Conservation (phyloP, 2,113 vertebrate genomes). For the Dendrocopos noguchii region DNA sequence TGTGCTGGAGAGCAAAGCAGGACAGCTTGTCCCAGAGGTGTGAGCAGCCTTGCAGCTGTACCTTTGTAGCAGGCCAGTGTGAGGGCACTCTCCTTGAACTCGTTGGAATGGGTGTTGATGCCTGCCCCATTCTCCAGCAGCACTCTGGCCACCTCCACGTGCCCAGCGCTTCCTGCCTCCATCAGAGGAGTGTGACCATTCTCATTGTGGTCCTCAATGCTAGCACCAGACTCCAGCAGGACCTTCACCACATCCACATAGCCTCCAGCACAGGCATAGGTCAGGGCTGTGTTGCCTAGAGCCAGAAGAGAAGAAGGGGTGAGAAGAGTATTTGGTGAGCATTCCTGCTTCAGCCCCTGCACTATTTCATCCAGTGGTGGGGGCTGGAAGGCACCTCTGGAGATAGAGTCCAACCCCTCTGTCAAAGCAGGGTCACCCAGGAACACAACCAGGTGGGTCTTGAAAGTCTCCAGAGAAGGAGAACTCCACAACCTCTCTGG, state of each 20-base stretch:
- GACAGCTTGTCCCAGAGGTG: too few species aligned
- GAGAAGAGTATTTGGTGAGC: rapidly evolving
- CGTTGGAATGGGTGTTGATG: slow-evolving; percentile 99
- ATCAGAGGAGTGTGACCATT: slow-evolving; percentile 98
- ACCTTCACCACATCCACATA: slow-evolving; percentile 98
- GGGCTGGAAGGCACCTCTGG: too few species aligned
- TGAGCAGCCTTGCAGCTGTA: slow-evolving; percentile 28
- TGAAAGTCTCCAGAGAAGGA: too few species aligned
- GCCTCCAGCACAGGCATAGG: slow-evolving; percentile 96
- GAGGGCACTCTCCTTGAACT: slow-evolving; percentile 98
- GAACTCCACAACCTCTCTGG: too few species aligned
- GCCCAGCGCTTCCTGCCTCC: slow-evolving; percentile 97
- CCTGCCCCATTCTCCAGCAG: slow-evolving; percentile 96
- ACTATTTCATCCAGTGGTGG: background rate
- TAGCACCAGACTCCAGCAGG: slow-evolving; percentile 95
- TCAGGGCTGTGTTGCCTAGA: slow-evolving; percentile 96
- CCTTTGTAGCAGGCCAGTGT: slow-evolving; percentile 99
- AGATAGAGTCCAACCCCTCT: too few species aligned
- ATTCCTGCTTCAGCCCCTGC: background rate
- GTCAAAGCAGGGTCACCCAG: too few species aligned
- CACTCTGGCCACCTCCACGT: slow-evolving; percentile 95
- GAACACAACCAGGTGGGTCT: too few species aligned
- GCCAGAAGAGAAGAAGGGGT: background rate
- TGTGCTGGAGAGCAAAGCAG: rapidly evolving
- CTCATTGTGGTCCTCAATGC: slow-evolving; percentile 99